A percentile compares a stretch with the other conserved stretches of the same genome.
Conservation (phyloP, 2,888 invertebrate species). For the Trichogramma evanescens region DNA sequence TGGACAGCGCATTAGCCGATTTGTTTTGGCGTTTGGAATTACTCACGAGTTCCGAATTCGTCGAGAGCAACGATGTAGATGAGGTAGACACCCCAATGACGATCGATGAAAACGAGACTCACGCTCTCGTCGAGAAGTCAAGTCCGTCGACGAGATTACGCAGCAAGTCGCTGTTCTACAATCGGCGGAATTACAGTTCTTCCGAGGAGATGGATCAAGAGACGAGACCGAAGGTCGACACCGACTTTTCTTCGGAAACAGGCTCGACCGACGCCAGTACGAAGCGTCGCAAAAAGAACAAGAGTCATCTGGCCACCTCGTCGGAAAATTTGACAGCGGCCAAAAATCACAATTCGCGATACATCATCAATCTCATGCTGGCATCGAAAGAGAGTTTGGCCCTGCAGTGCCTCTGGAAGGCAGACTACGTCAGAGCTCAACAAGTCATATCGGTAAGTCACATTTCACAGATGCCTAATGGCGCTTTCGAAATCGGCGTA, state of each 20-base stretch:
- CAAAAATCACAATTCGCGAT: conserved; percentile 41
- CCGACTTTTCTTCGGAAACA: conserved; percentile 33
- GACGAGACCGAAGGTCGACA: conserved; percentile 25
- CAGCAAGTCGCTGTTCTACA: conserved; percentile 31
- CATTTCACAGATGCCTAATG: conserved; percentile 50
- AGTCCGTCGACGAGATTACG: conserved; percentile 23
- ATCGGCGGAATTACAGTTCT: conserved; percentile 25
- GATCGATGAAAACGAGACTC: not conserved
- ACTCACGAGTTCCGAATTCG: conserved; percentile 54
- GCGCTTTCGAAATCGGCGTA: conserved; percentile 54
- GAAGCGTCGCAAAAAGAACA: conserved; percentile 46
- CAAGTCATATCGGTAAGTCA: conserved; percentile 70
- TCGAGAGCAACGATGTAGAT: conserved; percentile 47
- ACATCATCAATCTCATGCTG: conserved; percentile 63
- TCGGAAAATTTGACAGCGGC: conserved; percentile 24
- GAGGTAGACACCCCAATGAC: conserved; percentile 23
- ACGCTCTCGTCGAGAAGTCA: conserved; percentile 24
- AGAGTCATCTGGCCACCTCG: conserved; percentile 3
- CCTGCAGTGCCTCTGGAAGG: conserved; percentile 67
- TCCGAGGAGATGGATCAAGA: conserved; percentile 29
- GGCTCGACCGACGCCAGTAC: conserved; percentile 45
- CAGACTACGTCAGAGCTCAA: conserved; percentile 66
- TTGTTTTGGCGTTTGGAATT: conserved; percentile 68
- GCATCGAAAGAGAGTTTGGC: conserved; percentile 69
- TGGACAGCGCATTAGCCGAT: conserved; percentile 37